A percentile compares a stretch with the other conserved stretches of the same genome.
Conservation (phyloP, 2,888 invertebrate genomes). For the Allolobophora icterica region DNA sequence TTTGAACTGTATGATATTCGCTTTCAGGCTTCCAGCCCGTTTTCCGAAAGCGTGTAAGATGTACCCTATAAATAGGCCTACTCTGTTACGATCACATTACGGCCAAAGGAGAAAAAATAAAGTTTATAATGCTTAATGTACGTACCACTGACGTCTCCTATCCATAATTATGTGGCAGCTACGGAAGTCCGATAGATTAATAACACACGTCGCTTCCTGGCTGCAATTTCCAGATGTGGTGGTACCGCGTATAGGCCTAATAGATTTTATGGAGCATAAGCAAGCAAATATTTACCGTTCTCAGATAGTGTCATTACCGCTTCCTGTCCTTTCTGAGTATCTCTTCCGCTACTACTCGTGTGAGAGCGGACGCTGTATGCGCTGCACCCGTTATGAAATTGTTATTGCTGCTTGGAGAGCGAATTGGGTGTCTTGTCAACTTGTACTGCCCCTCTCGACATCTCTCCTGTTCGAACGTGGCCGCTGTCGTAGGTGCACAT, state of each 20-base stretch:
- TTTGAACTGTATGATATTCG: no score
- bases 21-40: no score
- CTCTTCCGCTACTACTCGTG: background rate
- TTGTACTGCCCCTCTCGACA: background rate
- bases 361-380: background rate
- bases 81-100: no score
- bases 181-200: background rate
- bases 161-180: background rate
- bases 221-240: background rate
- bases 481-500: background rate
- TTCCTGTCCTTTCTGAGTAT: background rate
- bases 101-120: background rate
- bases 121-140: background rate
- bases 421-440: background rate
- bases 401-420: slow-evolving; percentile 10
- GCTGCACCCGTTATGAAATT: background rate
- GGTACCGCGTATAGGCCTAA: background rate
- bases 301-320: background rate
- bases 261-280: background rate
- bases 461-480: background rate
- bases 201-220: no score
- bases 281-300: background rate
- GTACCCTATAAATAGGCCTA: no score
- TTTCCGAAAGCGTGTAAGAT: no score
- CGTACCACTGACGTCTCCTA: background rate